A percentile compares a stretch with the other conserved stretches of the same genome.
phyloP scores from a whole-genome alignment of 2,888 invertebrate genomes.

The Nipponacmea schrenckii region DNA sequence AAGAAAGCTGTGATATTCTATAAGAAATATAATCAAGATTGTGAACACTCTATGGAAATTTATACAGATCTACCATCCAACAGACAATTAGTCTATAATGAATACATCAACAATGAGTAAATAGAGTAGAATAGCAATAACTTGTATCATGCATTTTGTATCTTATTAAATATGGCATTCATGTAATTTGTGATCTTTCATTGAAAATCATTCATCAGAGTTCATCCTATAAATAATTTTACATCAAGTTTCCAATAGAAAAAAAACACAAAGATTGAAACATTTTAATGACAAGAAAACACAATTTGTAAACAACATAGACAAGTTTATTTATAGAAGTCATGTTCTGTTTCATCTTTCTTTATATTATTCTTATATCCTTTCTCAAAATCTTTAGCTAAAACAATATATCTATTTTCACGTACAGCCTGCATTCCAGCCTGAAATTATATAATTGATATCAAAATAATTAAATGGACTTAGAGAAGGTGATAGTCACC shows the following conservation, averaged over 20 bases:
- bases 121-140: background rate
- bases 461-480: background rate
- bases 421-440: conserved; percentile 99
- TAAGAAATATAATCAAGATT: conserved; percentile 42
- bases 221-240: too few species aligned
- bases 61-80: conserved; percentile 51
- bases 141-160: too few species aligned
- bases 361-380: conserved; percentile 99
- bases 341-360: conserved; percentile 99
- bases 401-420: conserved; percentile 98
- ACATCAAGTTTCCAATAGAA: background rate
- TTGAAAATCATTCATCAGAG: too few species aligned
- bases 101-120: background rate
- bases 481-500: too few species aligned
- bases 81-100: conserved; percentile 38
- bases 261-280: background rate
- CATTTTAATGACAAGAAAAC: background rate
- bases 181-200: too few species aligned
- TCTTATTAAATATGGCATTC: too few species aligned
- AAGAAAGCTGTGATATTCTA: conserved; percentile 52
- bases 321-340: conserved; percentile 92
- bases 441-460: conserved; percentile 64
- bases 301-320: background rate
- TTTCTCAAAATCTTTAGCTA: conserved; percentile 99
- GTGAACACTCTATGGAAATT: conserved; percentile 47